phyloP scores from a whole-genome alignment of 2,888 invertebrate genomes.

The Hofmannophila pseudospretella region DNA sequence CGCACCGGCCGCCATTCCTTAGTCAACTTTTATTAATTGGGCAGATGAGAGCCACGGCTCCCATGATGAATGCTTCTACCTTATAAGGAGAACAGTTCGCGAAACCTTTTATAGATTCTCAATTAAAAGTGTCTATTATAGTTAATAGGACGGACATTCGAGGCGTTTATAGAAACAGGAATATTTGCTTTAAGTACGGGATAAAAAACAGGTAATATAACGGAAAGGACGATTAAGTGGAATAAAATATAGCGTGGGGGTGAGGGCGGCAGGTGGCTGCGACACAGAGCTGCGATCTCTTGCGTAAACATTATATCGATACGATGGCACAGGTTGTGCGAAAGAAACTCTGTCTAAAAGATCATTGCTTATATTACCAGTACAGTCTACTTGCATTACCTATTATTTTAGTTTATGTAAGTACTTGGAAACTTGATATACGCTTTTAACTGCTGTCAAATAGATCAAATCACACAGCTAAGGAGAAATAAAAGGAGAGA shows the following conservation, averaged over 20 bases:
- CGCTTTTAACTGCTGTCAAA: no score
- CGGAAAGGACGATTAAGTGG: slow-evolving; percentile 76
- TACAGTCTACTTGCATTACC: no score
- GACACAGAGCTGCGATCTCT: slow-evolving; percentile 40
- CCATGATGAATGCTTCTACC: slow-evolving; percentile 73
- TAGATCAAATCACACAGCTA: no score
- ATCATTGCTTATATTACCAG: no score
- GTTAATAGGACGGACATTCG: slow-evolving; percentile 66
- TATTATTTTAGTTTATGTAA: no score
- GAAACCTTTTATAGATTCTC: slow-evolving; percentile 78
- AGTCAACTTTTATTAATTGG: slow-evolving; percentile 78
- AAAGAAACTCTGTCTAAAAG: no score
- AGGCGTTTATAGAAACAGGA: slow-evolving; percentile 65
- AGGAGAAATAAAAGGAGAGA: no score
- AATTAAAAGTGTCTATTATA: slow-evolving; percentile 77
- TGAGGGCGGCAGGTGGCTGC: slow-evolving; percentile 73
- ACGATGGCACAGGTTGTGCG: not conserved
- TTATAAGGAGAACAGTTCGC: slow-evolving; percentile 68
- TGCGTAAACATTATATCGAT: slow-evolving; percentile 13
- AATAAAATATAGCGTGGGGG: slow-evolving; percentile 77
- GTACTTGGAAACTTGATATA: no score
- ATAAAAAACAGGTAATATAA: slow-evolving; percentile 74
- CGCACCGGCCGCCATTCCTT: slow-evolving; percentile 64
- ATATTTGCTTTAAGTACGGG: slow-evolving; percentile 72
- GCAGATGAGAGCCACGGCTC: slow-evolving; percentile 73